Base-by-base conservation (phyloP, 2,888 invertebrate genomes). In the Geophilus truncorum region DNA sequence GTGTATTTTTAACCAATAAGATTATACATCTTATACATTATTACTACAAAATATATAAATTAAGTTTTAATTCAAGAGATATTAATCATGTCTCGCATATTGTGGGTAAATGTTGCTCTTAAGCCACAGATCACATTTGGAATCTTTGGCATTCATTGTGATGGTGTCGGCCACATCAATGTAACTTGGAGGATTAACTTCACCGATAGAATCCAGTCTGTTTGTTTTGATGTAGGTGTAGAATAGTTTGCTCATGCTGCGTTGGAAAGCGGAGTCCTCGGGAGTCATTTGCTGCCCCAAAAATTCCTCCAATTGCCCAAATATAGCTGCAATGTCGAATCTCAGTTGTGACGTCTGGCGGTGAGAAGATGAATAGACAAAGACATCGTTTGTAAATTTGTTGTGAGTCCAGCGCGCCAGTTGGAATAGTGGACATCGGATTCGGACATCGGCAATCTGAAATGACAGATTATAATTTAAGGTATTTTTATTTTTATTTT, bases 71-170 rank as follows among this genome's bases (percentile, higher is more conserved):
- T 21, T n/a, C n/a, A n/a, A 10, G 2, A 2, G 40, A 12, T 18
- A 51, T 77, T 36, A 77, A 34, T 77, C 36, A 12, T 77, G 77
- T 36, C 18, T 32, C 10, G 77, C 77, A n/a, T 77, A 77, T n/a
- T 77, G 32, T 32, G 32, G 77, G 23, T 77, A 77, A 21, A 77
- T 32, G n/a, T 36, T 77, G 77, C 77, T 77, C 18, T 77, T 77
- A 18, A 77, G 77, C 77, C 77, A 77, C 21, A 77, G 36, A 77
- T 77, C 77, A 34, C 77, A 77, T 18, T 77, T 32, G 7, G 77
- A 2, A 34, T 36, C 36, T 34, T 77, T 34, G 10, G 77, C 34
- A 12, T 32, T 32, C 21, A 77, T n/a, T 77, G 9, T 77, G 2
- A 32, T 9, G 10, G 4, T 10, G 1, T 36, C n/a, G 1, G 18